phyloP scores from a whole-genome alignment of 2,797 vertebrate species.

The Poecilia gillii region DNA sequence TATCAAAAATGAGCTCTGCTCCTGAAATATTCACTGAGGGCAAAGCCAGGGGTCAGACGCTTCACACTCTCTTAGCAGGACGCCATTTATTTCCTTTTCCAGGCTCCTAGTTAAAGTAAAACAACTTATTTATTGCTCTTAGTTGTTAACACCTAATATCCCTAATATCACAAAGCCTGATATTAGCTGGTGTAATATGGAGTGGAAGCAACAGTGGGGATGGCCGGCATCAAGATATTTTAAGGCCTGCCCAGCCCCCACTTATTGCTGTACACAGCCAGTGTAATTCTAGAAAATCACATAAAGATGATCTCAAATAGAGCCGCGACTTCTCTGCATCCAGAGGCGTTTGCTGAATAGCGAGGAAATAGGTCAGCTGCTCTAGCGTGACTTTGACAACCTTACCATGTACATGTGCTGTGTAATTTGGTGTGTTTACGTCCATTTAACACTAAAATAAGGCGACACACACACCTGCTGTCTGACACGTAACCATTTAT shows the following conservation, averaged over 20 bases:
- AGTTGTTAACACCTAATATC: neutral
- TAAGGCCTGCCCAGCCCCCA: neutral
- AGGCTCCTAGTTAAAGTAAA: neutral
- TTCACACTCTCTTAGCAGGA: neutral
- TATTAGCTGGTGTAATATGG: neutral
- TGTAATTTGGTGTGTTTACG: too few relatives aligned
- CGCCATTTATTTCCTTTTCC: conserved; percentile 7
- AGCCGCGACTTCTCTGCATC: neutral
- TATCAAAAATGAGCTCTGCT: conserved; percentile 62
- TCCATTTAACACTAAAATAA: too few relatives aligned
- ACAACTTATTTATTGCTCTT: neutral
- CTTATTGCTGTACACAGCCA: neutral
- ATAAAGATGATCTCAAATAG: too few relatives aligned
- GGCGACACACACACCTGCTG: too few relatives aligned
- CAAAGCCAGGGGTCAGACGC: conserved; percentile 57
- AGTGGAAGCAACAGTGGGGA: too few relatives aligned
- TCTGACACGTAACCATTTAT: too few relatives aligned
- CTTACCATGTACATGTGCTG: too few relatives aligned
- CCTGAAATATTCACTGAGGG: conserved; percentile 71
- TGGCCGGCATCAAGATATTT: neutral
- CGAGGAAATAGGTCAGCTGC: too few relatives aligned
- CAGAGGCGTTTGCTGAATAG: too few relatives aligned
- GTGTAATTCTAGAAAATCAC: too few relatives aligned
- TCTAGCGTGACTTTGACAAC: too few relatives aligned
- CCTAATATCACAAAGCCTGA: neutral